Base-by-base conservation (phyloP, 2,113 vertebrate genomes). In the Microtus richardsoni region DNA sequence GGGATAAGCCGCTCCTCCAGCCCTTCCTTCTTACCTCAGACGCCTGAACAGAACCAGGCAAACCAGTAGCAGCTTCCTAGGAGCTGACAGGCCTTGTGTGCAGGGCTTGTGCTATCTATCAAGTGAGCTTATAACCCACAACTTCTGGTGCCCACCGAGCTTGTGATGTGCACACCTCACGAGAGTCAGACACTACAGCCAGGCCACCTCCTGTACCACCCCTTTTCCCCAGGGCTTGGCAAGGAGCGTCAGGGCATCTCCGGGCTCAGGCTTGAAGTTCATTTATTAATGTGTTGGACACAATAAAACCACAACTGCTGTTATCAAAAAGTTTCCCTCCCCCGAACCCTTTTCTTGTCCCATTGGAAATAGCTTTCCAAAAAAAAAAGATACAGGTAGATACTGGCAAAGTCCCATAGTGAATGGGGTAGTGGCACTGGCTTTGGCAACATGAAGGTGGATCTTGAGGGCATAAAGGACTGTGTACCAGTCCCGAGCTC, bases 221-320 rank as follows among this genome's bases (percentile, higher is more conserved):
- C 58, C 80, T 90, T 17, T 88, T 89, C 83, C 78, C 80, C 41
- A 21, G 33, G 26, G 84, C 88, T 73, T 79, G 75, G 86, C 3
- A 0, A 60, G 89, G 49, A 22, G 33, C 73, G 36, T 52, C 54
- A 66, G 93, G 80, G 49, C 68, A 5, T 52, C 60, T 41, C 39
- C 62, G 83, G 83, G 79, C 77, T 96, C 9, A 2, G 74, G 94
- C 90, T 95, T 68, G 68, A 91, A 85, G 95, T 92, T 96, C 93
- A 89, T 98, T 98, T 97, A 98, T 97, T 98, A 94, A 92, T 92
- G 91, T 33, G 22, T 88, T 94, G 85, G 94, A 97, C 92, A 98
- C 95, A 97, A 97, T 98, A 98, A 98, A 98, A 97, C 85, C 95
- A 96, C 95, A 96, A 96, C 58, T 91, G 93, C 92, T 97, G 60